phyloP scores from a whole-genome alignment of 2,113 vertebrate species.

The Marmota monax region DNA sequence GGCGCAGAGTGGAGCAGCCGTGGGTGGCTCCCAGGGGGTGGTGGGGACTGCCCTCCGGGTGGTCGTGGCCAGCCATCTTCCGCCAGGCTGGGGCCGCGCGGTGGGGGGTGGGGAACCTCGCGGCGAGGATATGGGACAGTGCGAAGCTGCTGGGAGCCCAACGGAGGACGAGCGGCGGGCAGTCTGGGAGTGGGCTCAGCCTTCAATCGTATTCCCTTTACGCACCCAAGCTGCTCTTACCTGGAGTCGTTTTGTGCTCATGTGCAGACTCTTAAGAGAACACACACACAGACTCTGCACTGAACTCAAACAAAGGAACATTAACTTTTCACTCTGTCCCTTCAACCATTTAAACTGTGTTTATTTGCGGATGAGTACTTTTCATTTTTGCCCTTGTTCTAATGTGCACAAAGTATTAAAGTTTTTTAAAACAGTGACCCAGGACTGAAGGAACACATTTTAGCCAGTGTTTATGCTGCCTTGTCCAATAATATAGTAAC shows the following conservation, averaged over 20 bases:
- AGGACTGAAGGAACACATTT: slow-evolving; percentile 14
- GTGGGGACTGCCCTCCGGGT: neutral
- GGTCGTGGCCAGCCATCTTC: slow-evolving; percentile 13
- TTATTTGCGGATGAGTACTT: slow-evolving; percentile 8
- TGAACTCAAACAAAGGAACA: slow-evolving; percentile 77
- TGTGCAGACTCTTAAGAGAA: neutral
- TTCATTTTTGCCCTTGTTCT: neutral
- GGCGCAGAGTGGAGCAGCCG: neutral
- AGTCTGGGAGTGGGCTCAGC: neutral
- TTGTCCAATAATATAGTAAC: slow-evolving; percentile 49
- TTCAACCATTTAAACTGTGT: slow-evolving; percentile 17
- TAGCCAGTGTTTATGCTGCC: neutral
- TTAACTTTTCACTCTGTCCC: slow-evolving; percentile 49
- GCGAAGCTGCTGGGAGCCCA: neutral
- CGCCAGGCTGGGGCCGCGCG: neutral
- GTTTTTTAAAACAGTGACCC: slow-evolving; percentile 35
- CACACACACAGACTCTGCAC: neutral
- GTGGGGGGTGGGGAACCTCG: slow-evolving; percentile 65
- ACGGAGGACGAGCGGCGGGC: too few species aligned
- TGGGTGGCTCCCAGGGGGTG: neutral
- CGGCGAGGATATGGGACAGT: neutral
- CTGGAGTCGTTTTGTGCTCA: neutral
- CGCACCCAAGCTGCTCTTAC: neutral
- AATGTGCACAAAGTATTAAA: neutral
- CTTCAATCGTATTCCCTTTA: neutral